These are phyloP conservation scores for Sebastolobus alascanus DNA, from an alignment of 2,797 vertebrate species.

Conservation along the genomic window DNA sequence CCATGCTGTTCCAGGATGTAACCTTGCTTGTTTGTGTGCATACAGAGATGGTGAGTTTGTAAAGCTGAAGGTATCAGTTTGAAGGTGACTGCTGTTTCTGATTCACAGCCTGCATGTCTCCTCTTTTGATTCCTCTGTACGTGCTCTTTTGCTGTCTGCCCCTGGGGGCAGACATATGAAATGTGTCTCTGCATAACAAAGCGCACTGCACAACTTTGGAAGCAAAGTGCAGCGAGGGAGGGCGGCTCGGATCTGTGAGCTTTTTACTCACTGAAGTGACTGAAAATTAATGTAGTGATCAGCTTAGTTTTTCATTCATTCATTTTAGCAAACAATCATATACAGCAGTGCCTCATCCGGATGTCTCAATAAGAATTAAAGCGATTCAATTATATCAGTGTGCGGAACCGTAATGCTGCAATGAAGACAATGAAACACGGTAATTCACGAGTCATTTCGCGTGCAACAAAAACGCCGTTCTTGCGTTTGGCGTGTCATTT, in stretches of 20 bases:
- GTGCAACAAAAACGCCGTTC: background rate
- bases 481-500: background rate
- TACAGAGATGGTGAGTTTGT: slow-evolving; percentile 22
- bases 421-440: slow-evolving; percentile 1
- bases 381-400: background rate
- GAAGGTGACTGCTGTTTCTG: slow-evolving; percentile 65
- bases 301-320: background rate
- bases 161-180: slow-evolving; percentile 44
- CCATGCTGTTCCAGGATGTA: slow-evolving; percentile 11
- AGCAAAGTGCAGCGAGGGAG: slow-evolving; percentile 3
- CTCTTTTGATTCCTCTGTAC: slow-evolving; percentile 45
- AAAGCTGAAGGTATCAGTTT: slow-evolving; percentile 43
- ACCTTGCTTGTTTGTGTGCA: slow-evolving; percentile 26
- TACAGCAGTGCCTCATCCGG: background rate
- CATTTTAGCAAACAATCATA: background rate
- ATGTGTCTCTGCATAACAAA: slow-evolving; percentile 52
- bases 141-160: slow-evolving; percentile 30
- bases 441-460: no score
- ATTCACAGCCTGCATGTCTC: slow-evolving; percentile 42
- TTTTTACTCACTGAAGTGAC: slow-evolving; percentile 14
- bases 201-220: slow-evolving; percentile 2
- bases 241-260: background rate
- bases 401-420: background rate
- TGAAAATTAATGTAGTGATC: background rate
- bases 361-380: background rate